Percentiles rank a stretch among this genome's conserved stretches.
Conservation (phyloP, 2,113 vertebrate genomes). For the Ammodytes dubius region DNA sequence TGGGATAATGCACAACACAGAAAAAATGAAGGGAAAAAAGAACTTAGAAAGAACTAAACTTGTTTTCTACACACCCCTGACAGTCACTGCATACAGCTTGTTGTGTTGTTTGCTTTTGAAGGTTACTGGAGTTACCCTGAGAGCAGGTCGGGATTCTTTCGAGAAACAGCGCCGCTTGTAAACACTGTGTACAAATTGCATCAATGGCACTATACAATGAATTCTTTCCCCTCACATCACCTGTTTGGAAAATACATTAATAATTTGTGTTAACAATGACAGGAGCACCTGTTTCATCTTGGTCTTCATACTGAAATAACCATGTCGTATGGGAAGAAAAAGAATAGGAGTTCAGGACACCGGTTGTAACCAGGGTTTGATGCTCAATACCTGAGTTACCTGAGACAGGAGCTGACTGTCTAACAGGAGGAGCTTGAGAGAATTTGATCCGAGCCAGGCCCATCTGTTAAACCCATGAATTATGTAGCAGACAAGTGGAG, state of each 20-base stretch:
- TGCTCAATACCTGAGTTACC: conserved; percentile 23
- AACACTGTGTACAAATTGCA: conserved; percentile 30
- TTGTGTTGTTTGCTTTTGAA: no score
- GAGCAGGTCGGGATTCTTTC: neutral
- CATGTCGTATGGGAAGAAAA: neutral
- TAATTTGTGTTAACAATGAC: conserved; percentile 26
- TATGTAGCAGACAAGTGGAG: conserved; percentile 34
- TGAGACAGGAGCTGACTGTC: conserved; percentile 22
- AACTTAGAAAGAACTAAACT: no score
- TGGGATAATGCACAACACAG: no score
- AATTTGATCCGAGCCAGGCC: conserved; percentile 27
- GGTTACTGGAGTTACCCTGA: neutral
- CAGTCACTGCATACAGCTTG: no score
- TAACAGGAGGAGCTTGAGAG: conserved; percentile 15
- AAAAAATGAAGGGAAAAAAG: no score
- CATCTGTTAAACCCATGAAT: conserved; percentile 68
- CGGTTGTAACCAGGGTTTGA: conserved; percentile 12
- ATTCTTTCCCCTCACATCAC: neutral
- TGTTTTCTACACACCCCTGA: no score
- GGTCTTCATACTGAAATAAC: neutral
- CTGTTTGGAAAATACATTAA: conserved; percentile 18
- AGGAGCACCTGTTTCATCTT: neutral
- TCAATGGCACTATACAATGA: neutral
- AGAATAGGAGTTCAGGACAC: conserved; percentile 10
- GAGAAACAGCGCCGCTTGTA: conserved; percentile 29